Conservation (phyloP, 2,797 vertebrate genomes). For the Leuciscus waleckii region DNA sequence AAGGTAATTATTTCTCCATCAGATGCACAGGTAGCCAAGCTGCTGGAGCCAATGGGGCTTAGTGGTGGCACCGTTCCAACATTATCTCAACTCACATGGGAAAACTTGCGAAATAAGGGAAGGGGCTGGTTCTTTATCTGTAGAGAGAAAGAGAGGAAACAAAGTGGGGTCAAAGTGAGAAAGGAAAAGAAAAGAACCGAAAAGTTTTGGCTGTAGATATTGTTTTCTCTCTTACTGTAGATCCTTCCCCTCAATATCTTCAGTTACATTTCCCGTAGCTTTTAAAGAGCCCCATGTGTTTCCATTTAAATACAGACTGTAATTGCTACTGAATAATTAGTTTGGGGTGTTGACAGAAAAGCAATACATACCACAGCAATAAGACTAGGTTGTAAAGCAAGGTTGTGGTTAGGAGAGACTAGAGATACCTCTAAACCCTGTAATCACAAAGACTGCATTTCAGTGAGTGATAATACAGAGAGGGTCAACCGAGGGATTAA, state of each 20-base stretch:
- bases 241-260: slow-evolving; percentile 28
- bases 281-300: slow-evolving; percentile 50
- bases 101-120: slow-evolving; percentile 49
- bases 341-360: slow-evolving; percentile 60
- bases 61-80: slow-evolving; percentile 43
- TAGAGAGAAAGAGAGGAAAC: slow-evolving; percentile 2
- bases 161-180: background rate
- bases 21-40: slow-evolving; percentile 57
- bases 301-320: slow-evolving; percentile 55
- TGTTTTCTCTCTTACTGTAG: slow-evolving; percentile 20
- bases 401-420: slow-evolving; percentile 43
- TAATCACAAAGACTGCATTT: slow-evolving; percentile 15
- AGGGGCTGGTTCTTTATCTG: slow-evolving; percentile 42
- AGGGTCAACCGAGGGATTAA: slow-evolving; percentile 38
- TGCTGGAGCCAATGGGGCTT: slow-evolving; percentile 49
- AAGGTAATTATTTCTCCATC: slow-evolving; percentile 61
- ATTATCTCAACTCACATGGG: slow-evolving; percentile 51
- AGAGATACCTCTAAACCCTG: slow-evolving; percentile 45
- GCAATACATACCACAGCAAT: slow-evolving; percentile 49
- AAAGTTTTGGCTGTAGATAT: background rate
- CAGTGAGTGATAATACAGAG: slow-evolving; percentile 7
- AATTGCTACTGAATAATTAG: slow-evolving; percentile 63
- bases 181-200: background rate
- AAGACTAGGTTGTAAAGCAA: slow-evolving; percentile 48
- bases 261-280: slow-evolving; percentile 35